Base-by-base conservation (phyloP, 2,113 vertebrate genomes). In the Mobula birostris region DNA sequence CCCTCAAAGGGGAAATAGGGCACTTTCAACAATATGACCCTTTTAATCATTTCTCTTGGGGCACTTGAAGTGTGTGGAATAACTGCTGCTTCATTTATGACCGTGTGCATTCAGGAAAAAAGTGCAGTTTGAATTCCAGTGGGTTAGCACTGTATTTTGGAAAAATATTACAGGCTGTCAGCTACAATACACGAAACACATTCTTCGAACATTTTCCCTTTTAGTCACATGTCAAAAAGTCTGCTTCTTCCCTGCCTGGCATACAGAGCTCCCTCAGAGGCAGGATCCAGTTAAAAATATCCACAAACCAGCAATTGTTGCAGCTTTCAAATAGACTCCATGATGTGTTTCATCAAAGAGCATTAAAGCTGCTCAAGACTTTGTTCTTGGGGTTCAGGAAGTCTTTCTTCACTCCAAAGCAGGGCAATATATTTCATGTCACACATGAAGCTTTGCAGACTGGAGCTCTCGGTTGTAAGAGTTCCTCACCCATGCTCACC, bases 251-350 rank as follows among this genome's bases (percentile, higher is more conserved):
- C 61, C 85, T 68, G 61, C 61, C 14, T 68, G 61, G 14, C 14
- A 66, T 66, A 68, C 29, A n/a, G 83, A 88, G n/a, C 56, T 63
- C 27, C 24, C 27, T 29, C 9, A 61, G 27, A 63, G 56, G 27
- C 83, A 88, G 58, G 24, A 12, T 29, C 83, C 58, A 90, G 61
- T 90, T 90, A 90, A 68, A 90, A n/a, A 66, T 90, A 68, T 19
- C 85, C 2, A 5, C n/a, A 68, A 74, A 74, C 72, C 72, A 74
- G 72, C 72, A 74, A 21, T 24, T 74, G 17, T 74, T 74, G 19
- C 72, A 74, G 19, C 17, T 24, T 74, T 74, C 72, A 74, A 74
- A 74, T 74, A 74, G 72, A 24, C 19, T 74, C 72, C 72, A 19
- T 72, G 72, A 74, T 74, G 5, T 19, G 17, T 21, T 74, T 74